Conservation (phyloP, 2,888 invertebrate species). For the Galerucella nymphaeae region DNA sequence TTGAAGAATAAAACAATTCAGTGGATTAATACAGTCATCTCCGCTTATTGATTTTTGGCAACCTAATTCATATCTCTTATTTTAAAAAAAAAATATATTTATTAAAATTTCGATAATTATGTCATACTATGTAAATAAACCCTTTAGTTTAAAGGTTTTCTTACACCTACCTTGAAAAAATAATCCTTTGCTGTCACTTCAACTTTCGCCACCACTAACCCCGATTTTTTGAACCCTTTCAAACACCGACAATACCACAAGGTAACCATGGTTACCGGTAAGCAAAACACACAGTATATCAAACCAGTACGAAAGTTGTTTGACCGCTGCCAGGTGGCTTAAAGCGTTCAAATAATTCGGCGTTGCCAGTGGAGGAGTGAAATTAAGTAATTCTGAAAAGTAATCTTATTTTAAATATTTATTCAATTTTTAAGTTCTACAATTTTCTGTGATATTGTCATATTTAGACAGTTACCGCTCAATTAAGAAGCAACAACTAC, state of each 20-base stretch:
- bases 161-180: conserved; percentile 22
- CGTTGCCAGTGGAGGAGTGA: conserved; percentile 24
- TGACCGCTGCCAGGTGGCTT: conserved; percentile 47
- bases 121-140: neutral
- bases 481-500: too few species aligned
- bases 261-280: conserved; percentile 55
- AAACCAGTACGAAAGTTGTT: conserved; percentile 50
- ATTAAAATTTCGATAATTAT: neutral
- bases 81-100: conserved; percentile 6
- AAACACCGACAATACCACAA: conserved; percentile 41
- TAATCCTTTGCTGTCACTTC: conserved; percentile 17
- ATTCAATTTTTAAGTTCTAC: too few species aligned
- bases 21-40: conserved; percentile 50
- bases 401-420: neutral
- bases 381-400: neutral
- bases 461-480: too few species aligned
- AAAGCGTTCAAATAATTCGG: conserved; percentile 18
- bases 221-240: conserved; percentile 40
- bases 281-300: conserved; percentile 51
- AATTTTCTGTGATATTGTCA: too few species aligned
- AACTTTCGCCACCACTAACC: conserved; percentile 31
- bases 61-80: conserved; percentile 29
- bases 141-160: conserved; percentile 5
- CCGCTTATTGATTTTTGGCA: conserved; percentile 52
- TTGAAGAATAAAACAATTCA: conserved; percentile 9